phyloP scores from a whole-genome alignment of 2,888 invertebrate species.

The Neuroscelio doddi region DNA sequence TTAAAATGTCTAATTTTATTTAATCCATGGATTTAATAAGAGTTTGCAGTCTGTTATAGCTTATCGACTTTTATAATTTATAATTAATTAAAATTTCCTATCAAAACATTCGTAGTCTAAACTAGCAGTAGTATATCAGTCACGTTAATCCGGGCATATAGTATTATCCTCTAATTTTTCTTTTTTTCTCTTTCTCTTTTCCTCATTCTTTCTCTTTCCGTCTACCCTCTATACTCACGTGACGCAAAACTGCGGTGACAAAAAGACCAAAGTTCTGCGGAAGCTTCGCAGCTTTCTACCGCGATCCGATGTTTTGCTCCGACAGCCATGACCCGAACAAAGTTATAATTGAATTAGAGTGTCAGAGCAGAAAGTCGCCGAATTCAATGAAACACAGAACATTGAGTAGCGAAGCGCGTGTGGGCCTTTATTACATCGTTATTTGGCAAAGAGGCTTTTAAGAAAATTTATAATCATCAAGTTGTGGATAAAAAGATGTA shows the following conservation, averaged over 20 bases:
- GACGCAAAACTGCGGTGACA: conserved; percentile 32
- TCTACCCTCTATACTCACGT: conserved; percentile 23
- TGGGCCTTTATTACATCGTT: background rate
- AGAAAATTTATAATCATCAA: background rate
- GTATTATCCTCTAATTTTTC: background rate
- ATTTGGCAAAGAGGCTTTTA: background rate
- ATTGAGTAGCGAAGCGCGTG: background rate
- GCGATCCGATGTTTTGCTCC: conserved; percentile 37
- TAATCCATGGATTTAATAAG: too few relatives aligned
- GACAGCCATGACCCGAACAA: conserved; percentile 37
- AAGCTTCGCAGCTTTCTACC: conserved; percentile 31
- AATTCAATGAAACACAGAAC: conserved; percentile 11
- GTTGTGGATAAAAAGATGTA: background rate
- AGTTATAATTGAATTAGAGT: conserved; percentile 48
- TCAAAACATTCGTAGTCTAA: background rate
- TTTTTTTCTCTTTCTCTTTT: conserved; percentile 9
- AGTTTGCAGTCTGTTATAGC: too few relatives aligned
- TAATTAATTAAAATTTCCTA: conserved; percentile 11
- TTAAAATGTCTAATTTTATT: too few relatives aligned
- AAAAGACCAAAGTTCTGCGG: conserved; percentile 33
- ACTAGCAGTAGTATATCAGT: background rate
- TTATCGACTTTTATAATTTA: conserved; percentile 2
- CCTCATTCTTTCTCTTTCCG: conserved; percentile 11
- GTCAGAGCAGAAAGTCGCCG: conserved; percentile 29
- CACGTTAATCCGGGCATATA: background rate